Base-by-base conservation (phyloP, 2,888 invertebrate species). In the Drosophila merina region DNA sequence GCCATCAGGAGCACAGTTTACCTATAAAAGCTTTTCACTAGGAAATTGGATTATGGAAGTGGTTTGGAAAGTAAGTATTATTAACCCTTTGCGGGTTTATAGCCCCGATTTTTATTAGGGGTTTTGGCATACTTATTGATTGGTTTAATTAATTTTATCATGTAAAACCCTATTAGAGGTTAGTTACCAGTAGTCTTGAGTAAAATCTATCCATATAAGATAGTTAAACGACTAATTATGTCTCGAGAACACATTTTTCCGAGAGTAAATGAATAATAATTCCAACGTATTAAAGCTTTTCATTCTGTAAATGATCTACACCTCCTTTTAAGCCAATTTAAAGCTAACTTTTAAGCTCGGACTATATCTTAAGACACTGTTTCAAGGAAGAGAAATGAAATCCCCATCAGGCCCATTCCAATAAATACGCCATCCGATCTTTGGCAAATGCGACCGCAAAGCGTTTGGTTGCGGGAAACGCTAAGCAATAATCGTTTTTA, bases 401-500 rank as follows among this genome's bases (percentile, higher is more conserved):
- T 66, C 30, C 63, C 67, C 67, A 52, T 38, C 25, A 25, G 31
- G 26, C 31, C 30, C 26, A 6, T 67, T 20, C 33, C 63, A 54
- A 67, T 63, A 47, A 68, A 71, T 51, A 52, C 47, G 25, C 51
- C 48, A 42, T 50, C 42, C 26, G 30, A 51, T 33, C 47, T 28
- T 33, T 25, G 42, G 33, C 28, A 42, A 72, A 74, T 72, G 74
- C 64, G 36, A 68, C 60, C 58, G 56, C 51, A 62, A 67, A 38
- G 66, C 64, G 57, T 76, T 76, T 57, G 67, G 57, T 57, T 50
- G 58, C 59, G 47, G 57, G 47, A 20, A 72, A 59, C 71, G 66
- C 55, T 75, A 70, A 68, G 75, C 76, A 66, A 74, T 86, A 75
- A 77, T 80, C 86, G 55, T 45, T 70, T 70, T 70, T 89, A 89